These are phyloP conservation scores for Teleogryllus oceanicus DNA, from an alignment of 2,888 invertebrate species.

Conservation along the genomic window DNA sequence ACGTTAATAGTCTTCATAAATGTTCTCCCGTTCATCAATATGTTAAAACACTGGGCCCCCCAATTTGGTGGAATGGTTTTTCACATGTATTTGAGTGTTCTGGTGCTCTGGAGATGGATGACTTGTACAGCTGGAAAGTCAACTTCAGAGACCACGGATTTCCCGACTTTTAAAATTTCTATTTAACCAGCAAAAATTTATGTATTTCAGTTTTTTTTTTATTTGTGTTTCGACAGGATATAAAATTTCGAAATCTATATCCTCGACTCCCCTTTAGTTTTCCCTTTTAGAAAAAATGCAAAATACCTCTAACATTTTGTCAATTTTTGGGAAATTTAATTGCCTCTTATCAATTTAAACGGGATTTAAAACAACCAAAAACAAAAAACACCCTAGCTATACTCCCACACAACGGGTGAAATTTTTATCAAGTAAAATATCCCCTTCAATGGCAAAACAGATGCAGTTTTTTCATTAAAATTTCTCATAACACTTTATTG, in stretches of 20 bases:
- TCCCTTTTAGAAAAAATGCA: not conserved
- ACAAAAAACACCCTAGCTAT: not conserved
- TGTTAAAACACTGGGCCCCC: not conserved
- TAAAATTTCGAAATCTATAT: not conserved
- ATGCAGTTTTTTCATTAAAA: not conserved
- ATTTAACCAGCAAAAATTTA: not conserved
- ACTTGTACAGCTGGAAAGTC: constrained; percentile 23
- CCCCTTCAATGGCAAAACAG: not conserved
- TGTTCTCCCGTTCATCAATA: constrained; percentile 21
- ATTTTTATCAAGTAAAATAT: not conserved
- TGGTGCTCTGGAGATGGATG: not conserved
- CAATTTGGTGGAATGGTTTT: not conserved
- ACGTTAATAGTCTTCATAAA: constrained; percentile 22
- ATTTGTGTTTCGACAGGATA: not conserved
- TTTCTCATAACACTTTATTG: not conserved
- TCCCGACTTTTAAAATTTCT: constrained; percentile 19
- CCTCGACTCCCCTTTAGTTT: not conserved
- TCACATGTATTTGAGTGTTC: not conserved
- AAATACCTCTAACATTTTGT: not conserved
- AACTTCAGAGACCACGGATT: not conserved
- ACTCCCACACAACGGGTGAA: not conserved
- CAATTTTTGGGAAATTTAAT: not conserved
- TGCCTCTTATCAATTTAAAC: not conserved
- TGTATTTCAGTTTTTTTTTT: not conserved
- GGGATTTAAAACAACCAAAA: not conserved